A percentile compares a stretch with the other conserved stretches of the same genome.
These are phyloP conservation scores for Drosophila sp. DNA, from an alignment of 1,140 invertebrate genomes.

Conservation along the genomic window DNA sequence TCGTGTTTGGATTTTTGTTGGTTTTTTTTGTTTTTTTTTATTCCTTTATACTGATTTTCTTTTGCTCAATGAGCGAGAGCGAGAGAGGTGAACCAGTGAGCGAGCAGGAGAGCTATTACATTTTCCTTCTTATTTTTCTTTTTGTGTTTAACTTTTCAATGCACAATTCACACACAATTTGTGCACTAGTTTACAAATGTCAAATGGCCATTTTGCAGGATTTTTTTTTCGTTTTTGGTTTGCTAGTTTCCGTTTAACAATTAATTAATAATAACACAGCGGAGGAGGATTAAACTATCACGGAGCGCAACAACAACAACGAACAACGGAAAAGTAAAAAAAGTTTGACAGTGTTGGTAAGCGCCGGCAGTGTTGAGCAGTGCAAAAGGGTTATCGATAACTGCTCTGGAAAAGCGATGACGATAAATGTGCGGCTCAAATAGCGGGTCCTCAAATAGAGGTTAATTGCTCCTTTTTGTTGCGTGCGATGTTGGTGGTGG, in stretches of 20 bases:
- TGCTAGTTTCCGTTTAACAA: neutral
- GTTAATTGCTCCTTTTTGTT: no score
- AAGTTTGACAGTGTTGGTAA: constrained; percentile 2
- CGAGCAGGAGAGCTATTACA: constrained; percentile 25
- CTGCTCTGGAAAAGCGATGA: no score
- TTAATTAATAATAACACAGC: constrained; percentile 3
- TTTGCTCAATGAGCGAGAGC: constrained; percentile 19
- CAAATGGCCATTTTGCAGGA: constrained; percentile 16
- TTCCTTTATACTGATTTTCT: constrained; percentile 69
- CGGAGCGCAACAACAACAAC: constrained; percentile 25
- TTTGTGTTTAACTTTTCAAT: constrained; percentile 30
- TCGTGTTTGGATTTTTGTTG: constrained; percentile 55
- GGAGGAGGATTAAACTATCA: constrained; percentile 10
- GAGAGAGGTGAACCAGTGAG: constrained; percentile 24
- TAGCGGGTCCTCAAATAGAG: no score
- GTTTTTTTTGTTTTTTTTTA: constrained; percentile 58
- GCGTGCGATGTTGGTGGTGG: no score
- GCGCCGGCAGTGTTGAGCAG: neutral
- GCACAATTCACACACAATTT: constrained; percentile 23
- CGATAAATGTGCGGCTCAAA: no score
- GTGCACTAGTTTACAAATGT: constrained; percentile 22
- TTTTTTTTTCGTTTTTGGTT: constrained; percentile 6
- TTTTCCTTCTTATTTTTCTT: constrained; percentile 29
- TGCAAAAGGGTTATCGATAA: neutral
- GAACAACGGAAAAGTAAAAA: constrained; percentile 9